Conservation (phyloP, 1,140 invertebrate species). For the Bombus fervidus region DNA sequence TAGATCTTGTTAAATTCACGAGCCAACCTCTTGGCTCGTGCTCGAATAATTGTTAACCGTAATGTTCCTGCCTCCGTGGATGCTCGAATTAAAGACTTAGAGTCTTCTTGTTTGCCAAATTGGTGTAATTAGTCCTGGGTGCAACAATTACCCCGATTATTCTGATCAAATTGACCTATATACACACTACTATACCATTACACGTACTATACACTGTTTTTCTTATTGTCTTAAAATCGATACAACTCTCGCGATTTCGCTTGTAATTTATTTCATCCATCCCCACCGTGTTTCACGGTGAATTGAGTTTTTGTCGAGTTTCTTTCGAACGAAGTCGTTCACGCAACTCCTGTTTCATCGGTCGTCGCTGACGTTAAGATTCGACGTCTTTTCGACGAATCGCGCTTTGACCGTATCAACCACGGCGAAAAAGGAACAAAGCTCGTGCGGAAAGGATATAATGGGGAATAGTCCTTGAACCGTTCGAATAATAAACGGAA, state of each 20-base stretch:
- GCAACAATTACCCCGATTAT: background rate
- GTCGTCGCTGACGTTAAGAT: background rate
- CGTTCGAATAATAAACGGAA: slow-evolving; percentile 62
- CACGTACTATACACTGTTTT: background rate
- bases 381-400: slow-evolving; percentile 1
- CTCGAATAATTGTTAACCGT: slow-evolving; percentile 77
- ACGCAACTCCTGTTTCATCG: background rate
- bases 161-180: slow-evolving; percentile 51
- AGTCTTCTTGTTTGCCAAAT: slow-evolving; percentile 65
- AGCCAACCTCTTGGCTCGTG: slow-evolving; percentile 69
- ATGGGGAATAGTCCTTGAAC: slow-evolving; percentile 47
- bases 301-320: background rate
- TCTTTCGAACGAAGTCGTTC: background rate
- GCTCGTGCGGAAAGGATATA: slow-evolving; percentile 18
- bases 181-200: background rate
- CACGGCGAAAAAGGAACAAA: background rate
- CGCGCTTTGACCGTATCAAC: background rate
- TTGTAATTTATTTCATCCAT: background rate
- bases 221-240: background rate
- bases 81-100: slow-evolving; percentile 77
- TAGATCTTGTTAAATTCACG: slow-evolving; percentile 77
- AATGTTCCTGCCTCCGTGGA: slow-evolving; percentile 64
- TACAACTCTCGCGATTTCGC: background rate
- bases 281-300: background rate
- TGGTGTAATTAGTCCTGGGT: slow-evolving; percentile 69